phyloP scores from a whole-genome alignment of 2,797 vertebrate species.

The Rhinichthys osculus region DNA sequence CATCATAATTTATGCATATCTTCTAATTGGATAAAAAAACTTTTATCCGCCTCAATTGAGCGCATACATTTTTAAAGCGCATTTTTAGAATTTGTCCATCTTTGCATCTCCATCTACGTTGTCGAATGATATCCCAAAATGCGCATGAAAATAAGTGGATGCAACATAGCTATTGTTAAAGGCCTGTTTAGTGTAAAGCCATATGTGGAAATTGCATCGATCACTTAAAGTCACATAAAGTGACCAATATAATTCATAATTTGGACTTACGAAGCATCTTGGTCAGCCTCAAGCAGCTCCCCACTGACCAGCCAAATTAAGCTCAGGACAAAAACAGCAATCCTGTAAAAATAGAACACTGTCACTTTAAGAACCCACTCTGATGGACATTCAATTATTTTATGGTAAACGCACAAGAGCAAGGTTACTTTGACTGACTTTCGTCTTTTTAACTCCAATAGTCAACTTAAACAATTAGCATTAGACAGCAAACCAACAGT shows the following conservation, averaged over 20 bases:
- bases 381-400: not conserved
- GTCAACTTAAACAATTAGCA: not conserved
- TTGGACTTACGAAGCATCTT: conserved; percentile 77
- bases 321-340: conserved; percentile 62
- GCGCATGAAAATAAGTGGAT: not conserved
- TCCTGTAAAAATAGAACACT: conserved; percentile 60
- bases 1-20: not conserved
- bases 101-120: not conserved
- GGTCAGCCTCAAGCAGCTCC: conserved; percentile 78
- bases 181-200: not conserved
- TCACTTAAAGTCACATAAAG: not conserved
- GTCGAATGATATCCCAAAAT: not conserved
- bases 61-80: not conserved
- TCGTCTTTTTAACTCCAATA: not conserved
- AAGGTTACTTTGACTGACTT: not conserved
- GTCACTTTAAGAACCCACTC: conserved; percentile 37
- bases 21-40: not conserved
- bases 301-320: conserved; percentile 68
- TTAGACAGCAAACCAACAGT: not conserved
- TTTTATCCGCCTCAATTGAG: not conserved
- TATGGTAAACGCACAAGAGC: not conserved
- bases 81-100: not conserved
- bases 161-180: not conserved
- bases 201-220: not conserved
- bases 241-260: not conserved